phyloP scores from a whole-genome alignment of 2,888 invertebrate genomes.

The Bibio marci region DNA sequence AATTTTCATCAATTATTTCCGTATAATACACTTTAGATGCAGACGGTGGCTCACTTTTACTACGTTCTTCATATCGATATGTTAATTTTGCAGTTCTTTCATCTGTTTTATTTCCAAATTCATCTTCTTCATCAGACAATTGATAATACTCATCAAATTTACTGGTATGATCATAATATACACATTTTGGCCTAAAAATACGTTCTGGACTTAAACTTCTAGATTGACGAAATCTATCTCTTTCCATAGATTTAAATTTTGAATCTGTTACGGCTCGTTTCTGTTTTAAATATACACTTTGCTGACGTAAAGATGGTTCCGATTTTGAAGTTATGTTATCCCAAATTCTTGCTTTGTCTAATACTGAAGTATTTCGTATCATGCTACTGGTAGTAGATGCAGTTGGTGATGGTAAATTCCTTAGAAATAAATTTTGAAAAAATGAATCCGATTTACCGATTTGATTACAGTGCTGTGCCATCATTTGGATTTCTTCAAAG shows the following conservation, averaged over 20 bases:
- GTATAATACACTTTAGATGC: conserved; percentile 18
- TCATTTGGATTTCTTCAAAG: conserved; percentile 19
- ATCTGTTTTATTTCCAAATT: conserved; percentile 17
- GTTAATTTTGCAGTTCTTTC: conserved; percentile 19
- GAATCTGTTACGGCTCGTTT: conserved; percentile 56
- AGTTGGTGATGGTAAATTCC: conserved; percentile 29
- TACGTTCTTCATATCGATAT: conserved; percentile 33
- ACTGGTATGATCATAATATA: conserved; percentile 10
- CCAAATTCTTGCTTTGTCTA: conserved; percentile 52
- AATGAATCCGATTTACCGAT: conserved; percentile 44
- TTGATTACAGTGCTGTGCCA: conserved; percentile 39
- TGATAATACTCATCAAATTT: conserved; percentile 12
- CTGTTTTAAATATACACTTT: conserved; percentile 47
- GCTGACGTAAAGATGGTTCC: conserved; percentile 37
- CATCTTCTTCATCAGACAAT: conserved; percentile 17
- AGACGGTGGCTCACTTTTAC: conserved; percentile 44
- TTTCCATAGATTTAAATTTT: conserved; percentile 41
- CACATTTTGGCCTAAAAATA: conserved; percentile 7
- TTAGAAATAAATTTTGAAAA: conserved; percentile 52
- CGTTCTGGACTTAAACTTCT: conserved; percentile 25
- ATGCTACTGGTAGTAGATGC: conserved; percentile 19
- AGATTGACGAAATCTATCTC: conserved; percentile 29
- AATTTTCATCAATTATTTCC: conserved; percentile 29
- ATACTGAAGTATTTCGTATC: conserved; percentile 38
- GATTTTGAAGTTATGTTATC: conserved; percentile 35